Conservation (phyloP, 2,888 invertebrate species). For the Eilema sororculum region DNA sequence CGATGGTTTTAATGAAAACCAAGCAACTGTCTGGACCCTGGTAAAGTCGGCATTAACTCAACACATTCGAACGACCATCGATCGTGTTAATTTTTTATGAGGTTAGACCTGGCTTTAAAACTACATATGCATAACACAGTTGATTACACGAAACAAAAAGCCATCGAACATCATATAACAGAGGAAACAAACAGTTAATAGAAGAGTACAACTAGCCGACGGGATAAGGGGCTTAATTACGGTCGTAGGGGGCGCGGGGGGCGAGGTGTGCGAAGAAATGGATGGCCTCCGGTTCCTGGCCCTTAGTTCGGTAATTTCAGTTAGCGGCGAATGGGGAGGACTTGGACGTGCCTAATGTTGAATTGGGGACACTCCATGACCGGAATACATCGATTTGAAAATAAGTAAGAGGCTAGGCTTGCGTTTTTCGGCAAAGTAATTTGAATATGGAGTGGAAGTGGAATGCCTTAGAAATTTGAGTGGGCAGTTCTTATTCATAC, state of each 20-base stretch:
- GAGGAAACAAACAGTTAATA: conserved; percentile 50
- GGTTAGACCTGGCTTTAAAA: no score
- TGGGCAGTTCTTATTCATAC: background rate
- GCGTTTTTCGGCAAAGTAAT: conserved; percentile 18
- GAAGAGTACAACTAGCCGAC: conserved; percentile 50
- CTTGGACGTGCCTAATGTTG: conserved; percentile 61
- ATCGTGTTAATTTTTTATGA: no score
- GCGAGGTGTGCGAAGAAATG: conserved; percentile 57
- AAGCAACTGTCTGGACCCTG: no score
- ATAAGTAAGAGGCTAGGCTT: conserved; percentile 22
- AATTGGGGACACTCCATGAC: conserved; percentile 44
- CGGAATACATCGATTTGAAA: conserved; percentile 36
- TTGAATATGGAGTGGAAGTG: conserved; percentile 18
- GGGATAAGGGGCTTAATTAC: conserved; percentile 69
- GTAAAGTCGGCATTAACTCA: no score
- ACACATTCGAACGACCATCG: no score
- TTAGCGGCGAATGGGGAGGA: conserved; percentile 65
- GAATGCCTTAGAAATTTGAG: conserved; percentile 7
- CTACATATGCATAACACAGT: background rate
- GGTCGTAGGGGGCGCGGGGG: conserved; percentile 29
- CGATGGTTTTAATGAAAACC: no score
- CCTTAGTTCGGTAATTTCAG: conserved; percentile 69
- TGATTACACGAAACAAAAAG: background rate
- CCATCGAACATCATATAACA: conserved; percentile 1
- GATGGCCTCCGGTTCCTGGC: conserved; percentile 62